Evolutionary conservation across 2,113 vertebrate genomes (phyloP).

Genomic region (Mesoclemmys tuberculata): DNA sequence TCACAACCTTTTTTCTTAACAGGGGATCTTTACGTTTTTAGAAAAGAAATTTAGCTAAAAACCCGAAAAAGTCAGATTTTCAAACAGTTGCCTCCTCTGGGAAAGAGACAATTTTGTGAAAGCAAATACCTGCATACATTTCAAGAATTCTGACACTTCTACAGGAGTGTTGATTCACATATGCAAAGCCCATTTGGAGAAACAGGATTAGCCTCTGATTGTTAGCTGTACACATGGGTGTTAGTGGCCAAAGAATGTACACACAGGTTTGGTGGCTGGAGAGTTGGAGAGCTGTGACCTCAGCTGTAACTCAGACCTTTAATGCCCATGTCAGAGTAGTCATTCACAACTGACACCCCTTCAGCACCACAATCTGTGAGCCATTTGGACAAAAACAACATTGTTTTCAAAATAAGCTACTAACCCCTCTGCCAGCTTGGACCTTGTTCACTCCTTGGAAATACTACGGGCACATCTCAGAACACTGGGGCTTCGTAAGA

Average conservation of each 20-base stretch:
- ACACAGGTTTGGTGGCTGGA: not conserved
- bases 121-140: not conserved
- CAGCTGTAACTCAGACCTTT: too few relatives aligned
- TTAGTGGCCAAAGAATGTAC: not conserved
- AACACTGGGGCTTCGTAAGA: not conserved
- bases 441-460: not conserved
- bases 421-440: accelerated
- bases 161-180: not conserved
- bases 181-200: not conserved
- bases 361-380: not conserved
- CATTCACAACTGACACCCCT: accelerated
- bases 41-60: not conserved
- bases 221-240: not conserved
- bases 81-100: not conserved
- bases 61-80: not conserved
- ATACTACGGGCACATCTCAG: not conserved
- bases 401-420: not conserved
- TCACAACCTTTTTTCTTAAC: not conserved
- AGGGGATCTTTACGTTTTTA: not conserved
- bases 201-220: not conserved
- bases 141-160: not conserved
- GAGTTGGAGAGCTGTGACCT: not conserved
- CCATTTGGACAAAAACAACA: not conserved
- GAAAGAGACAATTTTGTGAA: not conserved
- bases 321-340: not conserved